Base-by-base conservation (phyloP, 2,888 invertebrate species). In the Stenoptilia bipunctidactyla region DNA sequence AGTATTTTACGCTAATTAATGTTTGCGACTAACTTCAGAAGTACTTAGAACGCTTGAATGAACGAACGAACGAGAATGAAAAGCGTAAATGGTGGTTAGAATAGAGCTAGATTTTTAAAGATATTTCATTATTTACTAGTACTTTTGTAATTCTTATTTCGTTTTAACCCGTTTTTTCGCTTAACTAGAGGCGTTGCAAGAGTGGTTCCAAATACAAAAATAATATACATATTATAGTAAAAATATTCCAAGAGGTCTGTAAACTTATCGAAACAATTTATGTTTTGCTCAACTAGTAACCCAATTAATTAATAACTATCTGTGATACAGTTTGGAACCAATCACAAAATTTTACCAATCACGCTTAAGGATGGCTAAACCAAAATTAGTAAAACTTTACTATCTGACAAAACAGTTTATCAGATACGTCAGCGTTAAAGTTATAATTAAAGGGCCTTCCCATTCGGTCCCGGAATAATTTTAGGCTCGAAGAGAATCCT, bases 401-500 rank as follows among this genome's bases (percentile, higher is more conserved):
- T 12, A 12, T 12, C 30, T 30, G 30, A 30, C 30, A 30, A 8
- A 30, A 30, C 30, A 30, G 30, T 30, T 9, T 30, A 30, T 12
- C 53, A 62, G 58, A 65, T 63, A 61, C 57, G 60, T 61, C 58
- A 58, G 54, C 54, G 51, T 46, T 51, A 60, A 75, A 75, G 71
- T 76, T 75, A 75, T 73, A 76, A 77, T 77, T 76, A 76, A 73
- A 61, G n/a, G 66, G 55, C 51, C 58, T 60, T 63, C 61, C 68
- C 65, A 64, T 67, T 67, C 58, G 48, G 53, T 51, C 52, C 53
- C 53, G 59, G 61, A 63, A 68, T 71, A 65, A 74, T 73, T 66
- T 62, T 55, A 57, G 63, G 64, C 68, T 64, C 66, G 71, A 62
- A 61, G 52, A 61, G 30, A 3, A 3, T 20, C 8, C 48, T 50